Evolutionary conservation across 1,140 invertebrate species (phyloP), one percentile per base, ranked within the genome.

Genomic region (Apis mellifera): DNA sequence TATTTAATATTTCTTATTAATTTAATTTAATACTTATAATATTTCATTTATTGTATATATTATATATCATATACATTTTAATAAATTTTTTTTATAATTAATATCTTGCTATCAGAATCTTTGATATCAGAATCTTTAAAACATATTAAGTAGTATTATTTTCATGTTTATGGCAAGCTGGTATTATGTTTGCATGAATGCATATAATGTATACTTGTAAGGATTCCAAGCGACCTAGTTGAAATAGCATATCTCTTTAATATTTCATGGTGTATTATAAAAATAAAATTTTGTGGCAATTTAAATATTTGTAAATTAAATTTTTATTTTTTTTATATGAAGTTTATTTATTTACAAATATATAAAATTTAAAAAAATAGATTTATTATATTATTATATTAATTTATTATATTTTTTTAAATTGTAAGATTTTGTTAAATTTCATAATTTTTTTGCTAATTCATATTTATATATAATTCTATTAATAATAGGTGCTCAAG

Each of bases 401-500:
- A 60, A 19, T 60, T 60, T 12, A n/a, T 23, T 23, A 60, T 7
- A 48, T 21, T 60, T n/a, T 4, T 19, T 57, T 42, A 9, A n/a
- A 42, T 11, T 64, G 0, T 11, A 52, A 21, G 4, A 32, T 3
- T 32, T 32, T 32, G 32, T 32, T 32, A 3, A 32, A 1, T 74
- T 32, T 50, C 7, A 42, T 13, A 23, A 57, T 42, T 9, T 48
- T 42, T 15, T 65, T 54, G 9, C 9, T 1, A 72, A n/a, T n/a
- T 71, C 1, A 50, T 55, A 23, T 5, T 42, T 42, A 42, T 54
- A 42, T 71, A 50, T 9, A 42, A 42, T 60, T 78, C 19, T 54
- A 73, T 79, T n/a, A 2, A 42, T 42, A 23, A 81, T 64, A 98
- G 99, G 98, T 88, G 97, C 97, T 42, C 96, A 98, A 91, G 95